Evolutionary conservation across 2,797 vertebrate species (phyloP), one percentile per base, ranked within the genome.

Genomic region (Chelon auratus): DNA sequence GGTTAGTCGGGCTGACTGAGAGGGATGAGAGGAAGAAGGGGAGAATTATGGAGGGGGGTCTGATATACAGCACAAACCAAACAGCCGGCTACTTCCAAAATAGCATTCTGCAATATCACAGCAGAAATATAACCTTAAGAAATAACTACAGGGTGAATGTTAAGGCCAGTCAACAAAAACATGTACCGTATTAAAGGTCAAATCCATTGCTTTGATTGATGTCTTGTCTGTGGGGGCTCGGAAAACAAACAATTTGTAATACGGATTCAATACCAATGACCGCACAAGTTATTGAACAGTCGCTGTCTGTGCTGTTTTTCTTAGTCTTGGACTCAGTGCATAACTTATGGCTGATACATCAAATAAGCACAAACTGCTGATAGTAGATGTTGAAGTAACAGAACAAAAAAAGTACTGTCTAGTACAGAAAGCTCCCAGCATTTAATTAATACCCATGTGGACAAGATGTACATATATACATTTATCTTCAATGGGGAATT

Each of bases 1-100:
- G 18, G 43, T 39, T 67, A 43, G 30, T 37, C 5, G 39, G 1
- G 59, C 12, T 24, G 73, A 56, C 65, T 58, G 10, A 56, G 52
- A 53, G 12, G 40, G 5, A 63, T 8, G 14, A 70, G 42, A 56
- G 12, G 50, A 51, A 64, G 18, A 40, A 62, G 33, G 20, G 55
- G 60, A 69, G 8, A 42, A 13, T 13, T 59, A 45, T 24, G 12
- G 30, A 36, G 26, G 26, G 30, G 30, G 30, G 30, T 26, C 24
- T 26, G 24, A 26, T 26, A 26, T 26, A 15, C 18, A 43, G 26
- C 14, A 24, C 4, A 36, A 14, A 59, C 26, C n/a, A 56, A 54
- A 42, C 33, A 62, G 39, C 12, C 39, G 5, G 15, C 42, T 14
- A 3, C 45, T 18, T 42, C 13, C 10, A 33, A 37, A n/a, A n/a